These are phyloP conservation scores for Glaucidium brasilianum DNA, from an alignment of 2,113 vertebrate species.

Conservation along the genomic window DNA sequence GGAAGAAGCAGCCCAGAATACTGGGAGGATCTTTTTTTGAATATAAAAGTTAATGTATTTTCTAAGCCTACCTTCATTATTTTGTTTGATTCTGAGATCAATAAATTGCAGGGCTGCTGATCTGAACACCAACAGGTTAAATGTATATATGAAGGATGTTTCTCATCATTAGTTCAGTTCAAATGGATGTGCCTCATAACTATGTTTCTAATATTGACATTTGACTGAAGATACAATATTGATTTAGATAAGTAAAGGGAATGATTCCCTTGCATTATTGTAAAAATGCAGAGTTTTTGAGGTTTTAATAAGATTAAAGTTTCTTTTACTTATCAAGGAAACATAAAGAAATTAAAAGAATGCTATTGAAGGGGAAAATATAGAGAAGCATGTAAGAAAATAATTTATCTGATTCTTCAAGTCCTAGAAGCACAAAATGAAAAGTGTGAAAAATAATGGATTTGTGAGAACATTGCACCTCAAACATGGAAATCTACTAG, in stretches of 20 bases:
- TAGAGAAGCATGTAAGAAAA: background rate
- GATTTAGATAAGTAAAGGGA: background rate
- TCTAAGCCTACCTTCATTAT: background rate
- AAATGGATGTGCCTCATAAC: background rate
- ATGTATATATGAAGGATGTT: background rate
- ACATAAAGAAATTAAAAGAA: background rate
- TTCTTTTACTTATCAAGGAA: background rate
- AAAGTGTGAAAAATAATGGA: background rate
- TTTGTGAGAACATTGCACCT: background rate
- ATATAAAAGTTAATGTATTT: background rate
- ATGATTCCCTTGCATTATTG: background rate
- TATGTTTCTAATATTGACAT: background rate
- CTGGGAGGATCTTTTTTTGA: background rate
- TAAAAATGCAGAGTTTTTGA: background rate
- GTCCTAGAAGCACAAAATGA: background rate
- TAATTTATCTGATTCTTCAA: background rate
- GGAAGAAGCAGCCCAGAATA: background rate
- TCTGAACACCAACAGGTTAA: background rate
- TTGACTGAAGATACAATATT: background rate
- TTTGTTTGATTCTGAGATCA: background rate
- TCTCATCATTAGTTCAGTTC: background rate
- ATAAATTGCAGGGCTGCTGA: background rate
- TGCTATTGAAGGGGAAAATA: background rate
- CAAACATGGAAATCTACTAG: background rate
- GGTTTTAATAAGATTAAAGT: background rate